Conservation (phyloP, 2,888 invertebrate species). For the Hylaea fasciaria region DNA sequence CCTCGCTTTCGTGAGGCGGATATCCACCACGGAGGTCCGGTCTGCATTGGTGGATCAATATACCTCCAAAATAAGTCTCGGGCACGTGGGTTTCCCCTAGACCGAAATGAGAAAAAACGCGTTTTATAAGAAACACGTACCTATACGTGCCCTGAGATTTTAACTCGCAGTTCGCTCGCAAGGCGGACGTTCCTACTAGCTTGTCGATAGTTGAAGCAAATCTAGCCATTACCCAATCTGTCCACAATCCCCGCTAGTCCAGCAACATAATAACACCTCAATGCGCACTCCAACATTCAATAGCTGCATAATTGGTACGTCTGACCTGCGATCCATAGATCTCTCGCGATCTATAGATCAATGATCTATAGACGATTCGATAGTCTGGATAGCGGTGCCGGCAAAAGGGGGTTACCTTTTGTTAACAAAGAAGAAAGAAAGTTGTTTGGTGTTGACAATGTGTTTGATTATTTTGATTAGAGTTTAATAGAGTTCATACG, state of each 20-base stretch:
- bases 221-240: constrained; percentile 23
- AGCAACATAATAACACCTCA: constrained; percentile 48
- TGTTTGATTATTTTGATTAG: constrained; percentile 24
- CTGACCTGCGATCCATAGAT: constrained; percentile 48
- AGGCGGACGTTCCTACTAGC: no score
- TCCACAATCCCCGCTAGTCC: constrained; percentile 18
- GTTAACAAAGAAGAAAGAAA: constrained; percentile 26
- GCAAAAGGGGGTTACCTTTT: constrained; percentile 32
- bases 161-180: no score
- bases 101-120: no score
- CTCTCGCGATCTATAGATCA: constrained; percentile 73
- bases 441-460: constrained; percentile 22
- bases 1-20: no score
- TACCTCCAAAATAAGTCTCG: no score
- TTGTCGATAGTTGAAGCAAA: background rate
- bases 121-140: no score
- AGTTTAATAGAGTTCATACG: constrained; percentile 9
- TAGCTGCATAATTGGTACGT: constrained; percentile 58
- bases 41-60: no score
- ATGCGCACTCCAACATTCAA: constrained; percentile 48
- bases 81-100: no score
- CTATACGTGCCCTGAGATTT: no score
- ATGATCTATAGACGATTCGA: constrained; percentile 46
- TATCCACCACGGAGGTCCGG: no score
- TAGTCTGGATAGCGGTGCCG: constrained; percentile 49